Evolutionary conservation across 2,888 invertebrate species (phyloP).

Genomic region (Drosophila limbata): DNA sequence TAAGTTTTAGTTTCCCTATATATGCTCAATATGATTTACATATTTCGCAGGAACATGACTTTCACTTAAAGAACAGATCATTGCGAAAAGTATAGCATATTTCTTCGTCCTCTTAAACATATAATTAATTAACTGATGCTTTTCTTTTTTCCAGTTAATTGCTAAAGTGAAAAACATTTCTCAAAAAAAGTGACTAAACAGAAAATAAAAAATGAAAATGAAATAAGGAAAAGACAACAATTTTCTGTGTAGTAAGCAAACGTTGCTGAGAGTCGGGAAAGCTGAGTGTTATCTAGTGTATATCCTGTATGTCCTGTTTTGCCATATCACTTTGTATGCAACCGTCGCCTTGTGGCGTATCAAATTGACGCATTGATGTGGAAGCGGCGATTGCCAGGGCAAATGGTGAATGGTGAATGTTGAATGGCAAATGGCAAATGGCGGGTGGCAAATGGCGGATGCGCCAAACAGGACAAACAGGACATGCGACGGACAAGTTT

Average conservation of each 20-base stretch:
- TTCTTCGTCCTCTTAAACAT: not conserved
- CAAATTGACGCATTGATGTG: constrained; percentile 80
- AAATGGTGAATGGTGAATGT: constrained; percentile 8
- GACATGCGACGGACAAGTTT: constrained; percentile 20
- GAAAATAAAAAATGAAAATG: constrained; percentile 53
- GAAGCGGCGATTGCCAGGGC: constrained; percentile 81
- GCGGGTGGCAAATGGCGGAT: constrained; percentile 39
- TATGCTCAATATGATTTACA: no score
- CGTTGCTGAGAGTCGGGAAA: constrained; percentile 3
- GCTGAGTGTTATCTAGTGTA: constrained; percentile 14
- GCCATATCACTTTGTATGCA: constrained; percentile 63
- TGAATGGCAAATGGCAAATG: constrained; percentile 3
- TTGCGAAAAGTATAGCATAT: no score
- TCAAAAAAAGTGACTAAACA: constrained; percentile 62
- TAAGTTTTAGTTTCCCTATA: no score
- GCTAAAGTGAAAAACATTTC: constrained; percentile 28
- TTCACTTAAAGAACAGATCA: not conserved
- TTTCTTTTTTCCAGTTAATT: constrained; percentile 54
- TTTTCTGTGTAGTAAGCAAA: constrained; percentile 31
- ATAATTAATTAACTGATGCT: constrained; percentile 8
- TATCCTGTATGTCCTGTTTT: constrained; percentile 27
- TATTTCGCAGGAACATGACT: not conserved
- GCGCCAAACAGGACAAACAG: constrained; percentile 43
- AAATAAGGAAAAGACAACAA: constrained; percentile 32
- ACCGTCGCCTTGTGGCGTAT: constrained; percentile 58